Conservation (phyloP, 1,140 invertebrate species). For the Aphelenchoides fujianensis region DNA sequence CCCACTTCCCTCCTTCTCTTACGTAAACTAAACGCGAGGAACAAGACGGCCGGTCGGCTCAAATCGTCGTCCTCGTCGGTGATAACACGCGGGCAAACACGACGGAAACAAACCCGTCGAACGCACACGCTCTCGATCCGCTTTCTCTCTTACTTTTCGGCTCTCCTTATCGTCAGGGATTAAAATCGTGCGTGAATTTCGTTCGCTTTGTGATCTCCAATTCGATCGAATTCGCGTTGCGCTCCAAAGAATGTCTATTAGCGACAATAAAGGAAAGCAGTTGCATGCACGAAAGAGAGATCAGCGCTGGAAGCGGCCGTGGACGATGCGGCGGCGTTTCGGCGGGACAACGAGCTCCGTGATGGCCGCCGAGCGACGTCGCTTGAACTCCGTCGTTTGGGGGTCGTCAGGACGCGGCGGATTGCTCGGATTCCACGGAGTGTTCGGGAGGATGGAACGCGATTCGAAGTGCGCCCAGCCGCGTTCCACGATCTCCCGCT, state of each 20-base stretch:
- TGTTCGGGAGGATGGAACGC: background rate
- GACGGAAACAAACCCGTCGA: background rate
- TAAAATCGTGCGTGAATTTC: background rate
- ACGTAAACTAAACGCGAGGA: background rate
- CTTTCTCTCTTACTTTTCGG: background rate
- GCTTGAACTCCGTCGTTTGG: background rate
- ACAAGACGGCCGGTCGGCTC: too few relatives aligned
- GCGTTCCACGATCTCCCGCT: background rate
- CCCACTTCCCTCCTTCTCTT: too few relatives aligned
- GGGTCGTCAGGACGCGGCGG: background rate
- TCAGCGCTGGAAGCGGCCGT: background rate
- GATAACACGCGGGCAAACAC: background rate
- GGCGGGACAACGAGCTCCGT: background rate
- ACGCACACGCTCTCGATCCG: background rate
- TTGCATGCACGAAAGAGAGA: background rate
- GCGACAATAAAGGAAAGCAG: background rate
- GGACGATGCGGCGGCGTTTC: background rate
- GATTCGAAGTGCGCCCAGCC: background rate
- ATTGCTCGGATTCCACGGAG: background rate
- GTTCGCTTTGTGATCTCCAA: too few relatives aligned
- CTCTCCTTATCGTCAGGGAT: background rate
- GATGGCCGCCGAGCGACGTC: background rate
- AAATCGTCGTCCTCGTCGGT: background rate
- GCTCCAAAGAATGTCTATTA: too few relatives aligned
- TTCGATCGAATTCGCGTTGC: too few relatives aligned